Evolutionary conservation across 2,888 invertebrate species (phyloP).

Genomic region (Rhyacophila evoluta): DNA sequence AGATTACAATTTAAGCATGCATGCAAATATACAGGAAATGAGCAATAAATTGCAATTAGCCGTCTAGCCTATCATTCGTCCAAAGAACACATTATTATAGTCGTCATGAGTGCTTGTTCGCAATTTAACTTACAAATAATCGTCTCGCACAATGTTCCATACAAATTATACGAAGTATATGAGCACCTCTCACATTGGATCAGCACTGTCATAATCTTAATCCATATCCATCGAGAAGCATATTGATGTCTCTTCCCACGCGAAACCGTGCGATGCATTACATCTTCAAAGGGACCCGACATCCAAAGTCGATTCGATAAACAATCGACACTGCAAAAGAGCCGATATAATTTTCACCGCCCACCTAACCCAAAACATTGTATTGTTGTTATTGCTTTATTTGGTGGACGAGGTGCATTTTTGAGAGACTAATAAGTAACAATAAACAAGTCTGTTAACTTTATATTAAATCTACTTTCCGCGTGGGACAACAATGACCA

Average conservation of each 20-base stretch:
- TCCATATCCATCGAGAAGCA: not conserved
- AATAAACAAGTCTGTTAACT: not conserved
- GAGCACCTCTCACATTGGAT: not conserved
- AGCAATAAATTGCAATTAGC: conserved; percentile 39
- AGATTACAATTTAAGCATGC: not conserved
- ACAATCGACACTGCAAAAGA: conserved; percentile 28
- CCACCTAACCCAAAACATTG: not conserved
- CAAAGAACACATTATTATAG: not conserved
- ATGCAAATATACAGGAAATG: conserved; percentile 42
- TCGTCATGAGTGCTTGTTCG: not conserved
- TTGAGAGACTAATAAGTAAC: not conserved
- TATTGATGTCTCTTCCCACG: conserved; percentile 27
- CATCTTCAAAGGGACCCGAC: conserved; percentile 30
- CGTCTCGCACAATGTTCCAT: too few species aligned
- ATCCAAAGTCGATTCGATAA: conserved; percentile 26
- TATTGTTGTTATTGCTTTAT: not conserved
- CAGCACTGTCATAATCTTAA: not conserved
- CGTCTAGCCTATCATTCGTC: not conserved
- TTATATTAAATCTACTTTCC: not conserved
- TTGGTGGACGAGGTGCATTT: conserved; percentile 12
- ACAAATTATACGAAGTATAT: not conserved
- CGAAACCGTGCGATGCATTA: not conserved
- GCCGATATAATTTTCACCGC: conserved; percentile 31
- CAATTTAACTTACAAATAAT: not conserved
- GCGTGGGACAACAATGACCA: conserved; percentile 1